A percentile compares a stretch with the other conserved stretches of the same genome.
Conservation (phyloP, 2,113 vertebrate genomes). For the Ardeotis arabs region DNA sequence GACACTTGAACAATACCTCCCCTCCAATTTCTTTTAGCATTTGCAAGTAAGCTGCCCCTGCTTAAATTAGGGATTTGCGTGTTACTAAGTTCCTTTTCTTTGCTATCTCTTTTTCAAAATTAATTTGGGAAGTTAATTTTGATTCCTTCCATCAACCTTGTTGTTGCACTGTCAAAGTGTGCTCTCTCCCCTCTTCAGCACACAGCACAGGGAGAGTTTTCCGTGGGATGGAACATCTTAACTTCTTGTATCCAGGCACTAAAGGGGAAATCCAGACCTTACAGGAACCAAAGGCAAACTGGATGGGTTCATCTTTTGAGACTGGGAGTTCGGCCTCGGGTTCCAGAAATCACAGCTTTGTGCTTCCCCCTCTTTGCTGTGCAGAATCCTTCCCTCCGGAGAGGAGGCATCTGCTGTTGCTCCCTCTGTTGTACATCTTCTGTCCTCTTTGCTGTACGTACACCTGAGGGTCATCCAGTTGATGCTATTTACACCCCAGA, state of each 20-base stretch:
- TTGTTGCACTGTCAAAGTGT: accelerated
- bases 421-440: neutral
- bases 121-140: neutral
- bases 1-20: neutral
- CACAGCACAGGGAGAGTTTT: neutral
- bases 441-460: neutral
- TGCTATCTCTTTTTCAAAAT: neutral
- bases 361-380: neutral
- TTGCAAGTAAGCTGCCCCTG: neutral
- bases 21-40: neutral
- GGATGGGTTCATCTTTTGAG: neutral
- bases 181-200: neutral
- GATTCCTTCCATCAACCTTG: neutral
- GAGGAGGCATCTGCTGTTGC: neutral
- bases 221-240: neutral
- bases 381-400: neutral
- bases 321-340: accelerated
- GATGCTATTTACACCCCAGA: neutral
- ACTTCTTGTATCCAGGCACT: neutral
- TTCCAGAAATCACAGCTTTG: neutral
- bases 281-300: neutral
- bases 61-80: neutral
- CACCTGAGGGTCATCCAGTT: neutral
- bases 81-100: neutral
- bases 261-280: neutral